phyloP scores from a whole-genome alignment of 2,113 vertebrate species.

The Columbina picui region DNA sequence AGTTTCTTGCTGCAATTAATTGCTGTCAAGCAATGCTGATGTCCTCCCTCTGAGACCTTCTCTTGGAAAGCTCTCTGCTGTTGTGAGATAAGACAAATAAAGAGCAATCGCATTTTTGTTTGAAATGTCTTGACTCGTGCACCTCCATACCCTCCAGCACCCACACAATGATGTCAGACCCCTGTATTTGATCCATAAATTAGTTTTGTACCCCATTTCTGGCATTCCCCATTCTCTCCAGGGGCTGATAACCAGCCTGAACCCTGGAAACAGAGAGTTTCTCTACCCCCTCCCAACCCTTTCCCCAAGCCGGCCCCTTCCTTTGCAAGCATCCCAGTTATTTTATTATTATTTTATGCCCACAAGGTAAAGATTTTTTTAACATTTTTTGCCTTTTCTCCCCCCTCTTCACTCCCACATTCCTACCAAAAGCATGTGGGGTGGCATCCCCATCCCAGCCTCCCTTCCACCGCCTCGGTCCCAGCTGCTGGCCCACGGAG shows the following conservation, averaged over 20 bases:
- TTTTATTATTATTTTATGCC: conserved; percentile 14
- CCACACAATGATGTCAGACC: neutral
- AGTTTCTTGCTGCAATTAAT: neutral
- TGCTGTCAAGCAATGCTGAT: too few relatives aligned
- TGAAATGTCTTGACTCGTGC: fast-evolving
- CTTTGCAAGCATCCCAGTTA: neutral
- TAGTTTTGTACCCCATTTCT: neutral
- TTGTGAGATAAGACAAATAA: neutral
- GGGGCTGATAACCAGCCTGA: neutral
- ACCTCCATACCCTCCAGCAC: neutral
- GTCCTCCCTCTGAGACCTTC: neutral
- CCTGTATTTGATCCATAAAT: neutral
- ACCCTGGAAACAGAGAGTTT: neutral
- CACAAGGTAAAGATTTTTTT: neutral
- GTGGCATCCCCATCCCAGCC: neutral
- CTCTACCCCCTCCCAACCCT: neutral
- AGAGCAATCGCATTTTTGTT: fast-evolving
- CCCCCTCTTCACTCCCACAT: neutral
- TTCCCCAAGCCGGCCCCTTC: neutral
- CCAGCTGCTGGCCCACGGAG: neutral
- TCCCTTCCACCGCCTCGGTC: neutral
- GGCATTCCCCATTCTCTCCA: neutral
- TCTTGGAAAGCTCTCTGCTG: neutral
- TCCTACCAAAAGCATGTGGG: neutral
- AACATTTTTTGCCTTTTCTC: neutral